Evolutionary conservation across 2,797 vertebrate genomes (phyloP), one percentile per base, ranked within the genome.

Genomic region (Buphagus erythrorhynchus): DNA sequence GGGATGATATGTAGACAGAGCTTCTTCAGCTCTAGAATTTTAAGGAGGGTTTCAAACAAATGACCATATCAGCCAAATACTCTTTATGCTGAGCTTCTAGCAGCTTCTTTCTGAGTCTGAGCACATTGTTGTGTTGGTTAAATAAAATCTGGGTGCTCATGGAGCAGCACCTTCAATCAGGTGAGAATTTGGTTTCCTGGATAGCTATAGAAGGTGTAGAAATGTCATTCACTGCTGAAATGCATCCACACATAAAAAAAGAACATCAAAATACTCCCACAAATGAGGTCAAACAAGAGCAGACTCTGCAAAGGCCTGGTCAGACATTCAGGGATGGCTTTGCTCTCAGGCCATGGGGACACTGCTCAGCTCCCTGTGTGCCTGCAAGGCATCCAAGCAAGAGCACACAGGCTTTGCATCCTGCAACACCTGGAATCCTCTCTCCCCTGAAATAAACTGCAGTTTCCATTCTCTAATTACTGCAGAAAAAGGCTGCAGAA

Each of bases 1-100:
- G 35, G 73, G 72, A 94, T 91, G 82, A 94, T 88, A 48, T 73
- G 82, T 91, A 81, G 72, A 84, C 49, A 75, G 78, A 82, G 73
- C 72, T 91, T 78, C 59, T 88, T 78, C 89, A 55, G 28, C 86
- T 55, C 57, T 66, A 61, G 92, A 96, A 95, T 96, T 91, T 92
- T 95, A 87, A 94, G 43, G 22, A 92, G 78, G 28, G 14, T 55
- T 95, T 86, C 79, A 84, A 93, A 83, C 57, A 87, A 80, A 75
- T 46, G 84, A 54, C 49, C 54, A 74, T 33, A n/a, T 54, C 4
- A 9, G 35, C 29, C 78, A 86, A 74, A 61, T 2, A 8, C 2
- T 62, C 61, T 59, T 71, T 26, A 22, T 6, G 33, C 46, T 51
- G 59, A 62, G 31, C 26, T 92, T 83, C 71, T 9, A 55, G 68